Base-by-base conservation (phyloP, 2,888 invertebrate genomes). In the Arge pagana region DNA sequence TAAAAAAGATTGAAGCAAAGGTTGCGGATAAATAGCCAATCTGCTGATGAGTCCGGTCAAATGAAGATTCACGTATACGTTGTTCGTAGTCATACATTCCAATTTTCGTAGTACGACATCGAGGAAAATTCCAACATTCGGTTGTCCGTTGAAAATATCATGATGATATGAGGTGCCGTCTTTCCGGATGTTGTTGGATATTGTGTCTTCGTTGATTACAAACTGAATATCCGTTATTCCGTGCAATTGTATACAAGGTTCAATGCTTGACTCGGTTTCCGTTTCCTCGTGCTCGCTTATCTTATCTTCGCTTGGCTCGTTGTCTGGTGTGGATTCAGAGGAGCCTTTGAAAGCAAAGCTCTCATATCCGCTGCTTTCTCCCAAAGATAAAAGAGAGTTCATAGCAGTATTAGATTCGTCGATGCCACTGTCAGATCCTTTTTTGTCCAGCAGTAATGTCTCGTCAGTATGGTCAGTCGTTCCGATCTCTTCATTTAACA, bases 11-110 rank as follows among this genome's bases (percentile, higher is more conserved):
- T 92, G 85, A 45, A 97, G 80, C 49, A 97, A 79, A 4, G 96
- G 93, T 62, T 96, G 89, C 0, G 96, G 93, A 76, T 93, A 90
- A 53, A 90, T 85, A 4, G 94, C 90, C 59, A 98, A 81, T 60
- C 91, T 85, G 24, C 93, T 87, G 39, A 98, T 83, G 21, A 96
- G 82, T 4, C 92, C 90, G 3, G 95, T 96, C 58, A 96, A 81
- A 65, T 93, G 88, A 55, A 95, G 83, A 80, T 96, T 95, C 15
- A 90, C 86, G 61, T 89, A 87, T 54, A 96, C 80, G 36, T 90
- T 89, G 64, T 94, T 92, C 60, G 88, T 87, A 57, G 92, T 83
- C 81, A 96, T 88, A 48, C 86, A 84, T 68, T 92, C 92, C 35
- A 94, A 78, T 75, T 93, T 93, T 61, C 85, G 84, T 64, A 96